Evolutionary conservation across 1,140 invertebrate species (phyloP).

Genomic region (Alviniconcha marisindica): DNA sequence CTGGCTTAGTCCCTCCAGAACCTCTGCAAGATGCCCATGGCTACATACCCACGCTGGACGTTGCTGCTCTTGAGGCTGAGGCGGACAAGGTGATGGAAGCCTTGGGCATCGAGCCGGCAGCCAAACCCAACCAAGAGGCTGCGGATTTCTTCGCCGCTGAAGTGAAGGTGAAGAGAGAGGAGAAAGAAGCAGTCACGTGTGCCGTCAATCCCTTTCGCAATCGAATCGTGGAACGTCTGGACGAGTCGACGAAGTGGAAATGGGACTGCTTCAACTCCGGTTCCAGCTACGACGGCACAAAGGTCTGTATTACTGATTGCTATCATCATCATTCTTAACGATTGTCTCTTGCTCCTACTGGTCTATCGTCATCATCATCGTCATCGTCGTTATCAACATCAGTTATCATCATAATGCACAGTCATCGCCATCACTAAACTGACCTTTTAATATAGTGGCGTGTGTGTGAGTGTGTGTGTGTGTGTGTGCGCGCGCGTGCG

Average conservation of each 20-base stretch:
- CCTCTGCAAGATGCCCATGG: background rate
- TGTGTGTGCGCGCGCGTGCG: background rate
- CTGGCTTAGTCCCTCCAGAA: background rate
- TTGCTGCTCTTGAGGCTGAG: background rate
- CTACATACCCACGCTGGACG: background rate
- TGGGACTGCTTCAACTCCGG: constrained; percentile 20
- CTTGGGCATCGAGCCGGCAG: background rate
- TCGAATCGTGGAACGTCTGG: background rate
- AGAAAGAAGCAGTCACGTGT: background rate
- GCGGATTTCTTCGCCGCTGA: background rate
- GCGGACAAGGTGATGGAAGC: background rate
- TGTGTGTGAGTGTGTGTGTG: background rate
- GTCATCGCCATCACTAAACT: no score
- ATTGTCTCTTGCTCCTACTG: no score
- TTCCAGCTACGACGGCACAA: constrained; percentile 17
- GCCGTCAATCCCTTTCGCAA: background rate
- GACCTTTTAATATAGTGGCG: no score
- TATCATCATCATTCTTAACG: no score
- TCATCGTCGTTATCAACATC: no score
- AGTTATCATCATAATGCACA: no score
- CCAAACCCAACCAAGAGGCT: background rate
- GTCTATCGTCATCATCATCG: no score
- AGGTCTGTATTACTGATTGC: background rate
- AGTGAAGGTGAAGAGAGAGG: background rate
- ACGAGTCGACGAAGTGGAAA: background rate